Conservation (phyloP, 2,113 vertebrate genomes). For the Colinus virginianus region DNA sequence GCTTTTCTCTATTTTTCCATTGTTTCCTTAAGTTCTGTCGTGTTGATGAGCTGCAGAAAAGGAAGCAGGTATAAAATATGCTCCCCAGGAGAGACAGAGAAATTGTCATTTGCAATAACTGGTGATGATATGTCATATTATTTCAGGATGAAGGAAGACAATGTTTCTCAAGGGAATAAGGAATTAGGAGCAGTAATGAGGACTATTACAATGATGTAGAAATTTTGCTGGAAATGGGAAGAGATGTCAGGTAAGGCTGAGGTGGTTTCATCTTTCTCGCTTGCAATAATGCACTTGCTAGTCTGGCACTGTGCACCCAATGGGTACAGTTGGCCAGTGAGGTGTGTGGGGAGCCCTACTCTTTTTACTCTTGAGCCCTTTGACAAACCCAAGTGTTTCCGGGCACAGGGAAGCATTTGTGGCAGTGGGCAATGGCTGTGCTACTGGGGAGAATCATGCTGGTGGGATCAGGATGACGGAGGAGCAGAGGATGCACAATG, state of each 20-base stretch:
- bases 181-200: not conserved
- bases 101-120: not conserved
- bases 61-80: not conserved
- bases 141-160: not conserved
- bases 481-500: accelerated
- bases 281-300: not conserved
- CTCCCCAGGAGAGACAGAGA: not conserved
- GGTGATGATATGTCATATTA: not conserved
- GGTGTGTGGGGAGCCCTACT: not conserved
- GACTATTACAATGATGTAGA: not conserved
- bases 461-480: not conserved
- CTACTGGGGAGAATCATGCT: not conserved
- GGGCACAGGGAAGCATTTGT: not conserved
- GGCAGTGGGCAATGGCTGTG: not conserved
- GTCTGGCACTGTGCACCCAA: not conserved
- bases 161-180: not conserved
- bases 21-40: not conserved
- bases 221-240: not conserved
- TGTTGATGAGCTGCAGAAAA: not conserved
- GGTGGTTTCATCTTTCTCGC: not conserved
- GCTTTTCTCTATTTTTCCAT: not conserved
- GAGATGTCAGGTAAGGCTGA: not conserved
- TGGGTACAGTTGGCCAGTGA: not conserved
- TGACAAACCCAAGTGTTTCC: accelerated
- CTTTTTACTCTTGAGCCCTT: not conserved